A percentile compares a stretch with the other conserved stretches of the same genome.
phyloP scores from a whole-genome alignment of 1,140 invertebrate genomes.

The Lepidurus couesii region DNA sequence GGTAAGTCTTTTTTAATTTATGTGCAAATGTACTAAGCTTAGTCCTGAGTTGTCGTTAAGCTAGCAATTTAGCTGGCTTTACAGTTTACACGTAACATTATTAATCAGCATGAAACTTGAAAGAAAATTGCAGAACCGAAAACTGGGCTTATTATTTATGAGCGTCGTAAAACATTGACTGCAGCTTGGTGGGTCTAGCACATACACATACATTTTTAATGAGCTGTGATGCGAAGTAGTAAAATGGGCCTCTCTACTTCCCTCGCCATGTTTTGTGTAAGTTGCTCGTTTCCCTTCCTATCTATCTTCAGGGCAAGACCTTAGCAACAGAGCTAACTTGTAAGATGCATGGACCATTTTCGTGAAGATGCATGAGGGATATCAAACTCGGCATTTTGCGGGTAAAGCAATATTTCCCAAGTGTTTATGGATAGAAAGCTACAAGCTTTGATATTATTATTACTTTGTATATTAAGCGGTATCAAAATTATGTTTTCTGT shows the following conservation, averaged over 20 bases:
- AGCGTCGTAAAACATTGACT: no score
- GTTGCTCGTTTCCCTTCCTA: neutral
- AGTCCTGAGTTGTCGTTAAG: no score
- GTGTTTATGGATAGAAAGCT: no score
- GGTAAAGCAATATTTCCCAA: neutral
- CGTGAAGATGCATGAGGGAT: neutral
- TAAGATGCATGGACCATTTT: neutral
- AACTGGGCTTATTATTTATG: no score
- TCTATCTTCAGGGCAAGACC: neutral
- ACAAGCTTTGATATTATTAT: no score
- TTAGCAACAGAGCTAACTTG: neutral
- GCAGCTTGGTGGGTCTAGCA: no score
- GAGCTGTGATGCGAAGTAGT: neutral
- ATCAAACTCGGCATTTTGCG: neutral
- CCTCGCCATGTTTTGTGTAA: constrained; percentile 1
- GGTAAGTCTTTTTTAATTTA: neutral
- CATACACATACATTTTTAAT: neutral
- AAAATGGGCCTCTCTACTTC: neutral
- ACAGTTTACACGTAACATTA: no score
- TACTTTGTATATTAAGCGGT: no score
- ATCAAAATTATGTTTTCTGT: no score
- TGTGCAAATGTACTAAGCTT: neutral
- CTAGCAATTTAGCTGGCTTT: no score
- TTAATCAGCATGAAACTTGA: no score
- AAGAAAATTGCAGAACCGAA: no score